These are phyloP conservation scores for Xanthia icteritia DNA, from an alignment of 2,888 invertebrate genomes.

Conservation along the genomic window DNA sequence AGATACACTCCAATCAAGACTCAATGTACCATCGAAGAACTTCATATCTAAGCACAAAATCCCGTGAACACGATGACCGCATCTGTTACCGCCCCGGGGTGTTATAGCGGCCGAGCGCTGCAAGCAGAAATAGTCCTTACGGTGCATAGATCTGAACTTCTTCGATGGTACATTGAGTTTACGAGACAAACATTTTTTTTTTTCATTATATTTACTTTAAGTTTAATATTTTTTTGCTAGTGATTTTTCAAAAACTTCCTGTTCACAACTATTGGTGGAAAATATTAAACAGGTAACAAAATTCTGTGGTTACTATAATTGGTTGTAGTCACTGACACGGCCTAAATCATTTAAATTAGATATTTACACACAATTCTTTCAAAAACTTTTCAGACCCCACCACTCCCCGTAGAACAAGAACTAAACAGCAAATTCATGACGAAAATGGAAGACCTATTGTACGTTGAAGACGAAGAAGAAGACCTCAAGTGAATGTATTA, in stretches of 20 bases:
- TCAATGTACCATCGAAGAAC: too few species aligned
- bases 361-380: constrained; percentile 15
- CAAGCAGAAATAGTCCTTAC: too few species aligned
- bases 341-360: background rate
- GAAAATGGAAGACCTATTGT: constrained; percentile 85
- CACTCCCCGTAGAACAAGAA: constrained; percentile 76
- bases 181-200: background rate
- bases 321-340: background rate
- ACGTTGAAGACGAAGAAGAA: constrained; percentile 86
- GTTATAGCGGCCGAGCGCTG: too few species aligned
- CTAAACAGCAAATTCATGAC: constrained; percentile 84
- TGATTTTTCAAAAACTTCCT: background rate
- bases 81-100: too few species aligned
- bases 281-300: constrained; percentile 28
- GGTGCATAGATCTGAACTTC: too few species aligned
- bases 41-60: too few species aligned
- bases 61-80: too few species aligned
- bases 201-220: background rate
- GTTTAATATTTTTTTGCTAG: background rate
- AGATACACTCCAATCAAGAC: background rate
- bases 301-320: background rate
- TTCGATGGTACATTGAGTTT: background rate
- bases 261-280: background rate
- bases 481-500: constrained; percentile 80
- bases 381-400: constrained; percentile 73